A percentile compares a stretch with the other conserved stretches of the same genome.
Evolutionary conservation across 2,113 vertebrate genomes (phyloP).

Genomic region (Ciconia maguari): DNA sequence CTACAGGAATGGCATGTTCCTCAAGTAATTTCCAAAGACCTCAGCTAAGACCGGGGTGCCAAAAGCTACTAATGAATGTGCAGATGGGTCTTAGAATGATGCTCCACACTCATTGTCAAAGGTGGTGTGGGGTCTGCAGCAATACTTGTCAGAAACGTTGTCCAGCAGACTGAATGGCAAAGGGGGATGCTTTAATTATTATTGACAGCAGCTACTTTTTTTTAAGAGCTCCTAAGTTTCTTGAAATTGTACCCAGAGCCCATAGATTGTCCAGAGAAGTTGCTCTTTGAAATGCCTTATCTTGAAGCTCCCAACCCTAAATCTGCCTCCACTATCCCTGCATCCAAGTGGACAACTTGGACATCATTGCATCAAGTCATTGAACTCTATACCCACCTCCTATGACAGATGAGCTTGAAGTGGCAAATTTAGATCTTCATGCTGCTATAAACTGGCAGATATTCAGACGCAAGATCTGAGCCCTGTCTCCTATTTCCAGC

Average conservation of each 20-base stretch:
- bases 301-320: neutral
- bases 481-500: neutral
- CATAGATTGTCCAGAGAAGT: neutral
- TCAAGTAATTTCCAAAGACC: neutral
- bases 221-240: neutral
- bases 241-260: neutral
- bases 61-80: neutral
- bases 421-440: neutral
- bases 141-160: neutral
- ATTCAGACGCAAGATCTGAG: neutral
- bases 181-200: neutral
- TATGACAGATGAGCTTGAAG: neutral
- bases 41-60: neutral
- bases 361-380: neutral
- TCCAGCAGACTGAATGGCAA: neutral
- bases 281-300: neutral
- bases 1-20: neutral
- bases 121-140: neutral
- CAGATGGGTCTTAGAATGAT: neutral
- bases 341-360: neutral
- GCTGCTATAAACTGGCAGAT: neutral
- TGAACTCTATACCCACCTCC: neutral
- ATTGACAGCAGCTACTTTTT: neutral
- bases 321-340: neutral
- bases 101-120: neutral